Evolutionary conservation across 1,140 invertebrate genomes (phyloP).

Genomic region (Papilio xuthus): DNA sequence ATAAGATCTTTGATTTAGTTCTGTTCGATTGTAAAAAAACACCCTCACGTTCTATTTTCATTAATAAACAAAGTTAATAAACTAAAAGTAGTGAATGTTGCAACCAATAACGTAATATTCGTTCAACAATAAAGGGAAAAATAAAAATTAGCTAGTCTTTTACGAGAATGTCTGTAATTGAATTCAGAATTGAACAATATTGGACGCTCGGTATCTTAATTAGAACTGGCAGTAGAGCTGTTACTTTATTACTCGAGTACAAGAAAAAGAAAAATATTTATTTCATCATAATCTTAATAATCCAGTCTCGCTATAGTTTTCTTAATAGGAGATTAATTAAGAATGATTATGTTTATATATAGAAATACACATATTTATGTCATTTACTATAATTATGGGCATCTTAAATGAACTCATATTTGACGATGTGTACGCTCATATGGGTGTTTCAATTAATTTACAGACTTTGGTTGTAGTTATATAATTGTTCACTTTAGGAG

Average conservation of each 20-base stretch:
- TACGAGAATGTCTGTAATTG: constrained; percentile 12
- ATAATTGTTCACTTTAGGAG: too few relatives aligned
- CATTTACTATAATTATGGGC: too few relatives aligned
- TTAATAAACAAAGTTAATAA: background rate
- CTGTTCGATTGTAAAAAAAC: too few relatives aligned
- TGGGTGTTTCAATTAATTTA: too few relatives aligned
- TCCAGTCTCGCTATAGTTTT: background rate
- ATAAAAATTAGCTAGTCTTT: background rate
- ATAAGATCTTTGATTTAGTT: too few relatives aligned
- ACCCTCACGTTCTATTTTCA: too few relatives aligned
- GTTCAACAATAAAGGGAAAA: background rate
- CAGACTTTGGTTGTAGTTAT: too few relatives aligned
- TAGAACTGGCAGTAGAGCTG: constrained; percentile 1
- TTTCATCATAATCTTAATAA: background rate
- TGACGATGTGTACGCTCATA: too few relatives aligned
- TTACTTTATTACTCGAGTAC: background rate
- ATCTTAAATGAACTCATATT: too few relatives aligned
- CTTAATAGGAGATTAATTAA: background rate
- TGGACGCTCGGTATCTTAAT: constrained; percentile 2
- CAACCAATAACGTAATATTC: background rate
- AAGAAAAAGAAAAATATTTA: background rate
- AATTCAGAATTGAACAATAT: constrained; percentile 5
- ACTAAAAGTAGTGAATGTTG: background rate
- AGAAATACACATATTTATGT: too few relatives aligned
- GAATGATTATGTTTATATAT: background rate